Conservation (phyloP, 1,140 invertebrate species). For the Uloborus diversus region DNA sequence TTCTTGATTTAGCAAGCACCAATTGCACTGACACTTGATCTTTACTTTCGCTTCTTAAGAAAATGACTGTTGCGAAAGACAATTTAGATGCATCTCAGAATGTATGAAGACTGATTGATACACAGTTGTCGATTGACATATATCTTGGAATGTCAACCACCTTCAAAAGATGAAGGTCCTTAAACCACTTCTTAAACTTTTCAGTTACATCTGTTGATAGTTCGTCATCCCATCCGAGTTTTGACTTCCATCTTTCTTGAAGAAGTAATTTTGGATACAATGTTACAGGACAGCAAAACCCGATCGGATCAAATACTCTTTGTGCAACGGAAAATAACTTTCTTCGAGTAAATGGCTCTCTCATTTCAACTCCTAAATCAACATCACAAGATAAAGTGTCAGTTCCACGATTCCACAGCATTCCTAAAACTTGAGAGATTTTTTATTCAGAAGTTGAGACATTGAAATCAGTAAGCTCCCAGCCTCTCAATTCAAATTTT, state of each 20-base stretch:
- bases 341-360: neutral
- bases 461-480: neutral
- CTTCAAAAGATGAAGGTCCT: constrained; percentile 3
- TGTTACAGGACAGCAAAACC: constrained; percentile 5
- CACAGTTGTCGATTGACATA: neutral
- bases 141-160: neutral
- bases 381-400: neutral
- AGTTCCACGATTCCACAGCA: neutral
- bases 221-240: constrained; percentile 6
- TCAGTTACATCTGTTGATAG: neutral
- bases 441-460: neutral
- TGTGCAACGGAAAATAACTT: neutral
- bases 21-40: too few species aligned
- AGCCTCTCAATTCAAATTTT: neutral
- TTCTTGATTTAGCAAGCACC: too few species aligned
- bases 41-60: neutral
- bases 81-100: constrained; percentile 8
- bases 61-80: neutral
- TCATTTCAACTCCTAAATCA: neutral
- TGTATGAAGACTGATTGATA: neutral
- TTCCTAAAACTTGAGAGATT: constrained; percentile 15
- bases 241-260: constrained; percentile 13
- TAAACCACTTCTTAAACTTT: constrained; percentile 6
- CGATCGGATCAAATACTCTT: constrained; percentile 3
- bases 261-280: constrained; percentile 3